A percentile compares a stretch with the other conserved stretches of the same genome.
These are phyloP conservation scores for Balearica regulorum DNA, from an alignment of 2,797 vertebrate genomes.

Conservation along the genomic window DNA sequence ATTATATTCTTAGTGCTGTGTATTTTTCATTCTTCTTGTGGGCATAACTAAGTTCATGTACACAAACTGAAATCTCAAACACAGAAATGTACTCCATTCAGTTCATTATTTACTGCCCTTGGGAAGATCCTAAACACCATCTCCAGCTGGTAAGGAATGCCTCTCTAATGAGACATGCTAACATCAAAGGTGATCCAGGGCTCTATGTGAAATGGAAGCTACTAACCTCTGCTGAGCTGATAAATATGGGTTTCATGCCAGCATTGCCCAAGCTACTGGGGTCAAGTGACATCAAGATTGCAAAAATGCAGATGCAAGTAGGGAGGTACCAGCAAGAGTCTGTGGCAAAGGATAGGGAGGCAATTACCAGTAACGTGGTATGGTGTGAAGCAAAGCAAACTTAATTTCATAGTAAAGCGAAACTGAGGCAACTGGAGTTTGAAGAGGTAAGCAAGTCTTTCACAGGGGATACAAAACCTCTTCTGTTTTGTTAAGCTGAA, in stretches of 20 bases:
- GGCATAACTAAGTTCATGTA: neutral
- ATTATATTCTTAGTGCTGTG: neutral
- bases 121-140: neutral
- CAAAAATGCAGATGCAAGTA: neutral
- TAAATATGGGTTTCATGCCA: neutral
- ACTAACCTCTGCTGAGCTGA: conserved; percentile 3
- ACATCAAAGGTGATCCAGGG: neutral
- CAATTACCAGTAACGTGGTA: neutral
- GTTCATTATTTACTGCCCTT: conserved; percentile 1
- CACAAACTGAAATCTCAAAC: neutral
- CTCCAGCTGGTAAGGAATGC: conserved; percentile 4
- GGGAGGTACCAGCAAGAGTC: neutral
- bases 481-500: neutral
- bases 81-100: neutral
- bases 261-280: neutral
- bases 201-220: neutral
- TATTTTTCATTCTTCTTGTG: neutral
- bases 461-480: neutral
- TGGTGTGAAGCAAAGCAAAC: neutral
- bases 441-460: neutral
- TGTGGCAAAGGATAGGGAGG: neutral
- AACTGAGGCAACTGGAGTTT: neutral
- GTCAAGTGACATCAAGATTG: neutral
- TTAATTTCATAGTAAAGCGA: neutral
- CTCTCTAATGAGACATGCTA: conserved; percentile 17